Evolutionary conservation across 1,140 invertebrate genomes (phyloP), one percentile per base, ranked within the genome.

Genomic region (Papilio aristodemus): DNA sequence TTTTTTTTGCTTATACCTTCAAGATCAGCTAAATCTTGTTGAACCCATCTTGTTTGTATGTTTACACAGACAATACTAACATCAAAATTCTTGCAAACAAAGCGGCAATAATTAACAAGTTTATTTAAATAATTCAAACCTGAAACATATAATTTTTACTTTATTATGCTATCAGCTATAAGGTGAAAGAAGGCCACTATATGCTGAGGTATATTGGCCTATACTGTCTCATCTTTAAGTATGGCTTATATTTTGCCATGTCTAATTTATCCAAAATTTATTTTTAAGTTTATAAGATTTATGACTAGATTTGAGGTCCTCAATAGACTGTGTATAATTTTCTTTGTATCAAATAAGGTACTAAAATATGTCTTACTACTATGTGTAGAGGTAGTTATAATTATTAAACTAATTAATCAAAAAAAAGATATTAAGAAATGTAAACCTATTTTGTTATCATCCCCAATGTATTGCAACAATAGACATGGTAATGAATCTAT

Each of bases 401-500:
- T n/a, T n/a, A n/a, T n/a, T n/a, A n/a, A n/a, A n/a, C n/a, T n/a
- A n/a, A n/a, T n/a, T n/a, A 68, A 39, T 1, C 22, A 71, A 25
- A 37, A 50, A 62, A 64, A 81, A 79, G 70, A 72, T n/a, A n/a
- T n/a, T n/a, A 36, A 73, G 77, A 38, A 71, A 75, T 70, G 84
- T 78, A 76, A 78, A 87, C 88, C 90, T 67, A 91, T 83, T 83
- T 91, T 92, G 75, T 81, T 86, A 59, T 87, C 79, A 79, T 92
- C 90, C 38, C 89, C 89, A 70, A 91, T 78, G 74, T 87, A 80
- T 79, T 92, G 91, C 54, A 92, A 84, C 81, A 91, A 86, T 50
- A 95, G 68, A 60, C 89, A 85, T 60, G 94, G 92, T 54, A 95
- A 77, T 39, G 94, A 95, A 85, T 95, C 94, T 59, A 95, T 91